A percentile compares a stretch with the other conserved stretches of the same genome.
phyloP scores from a whole-genome alignment of 2,797 vertebrate genomes.

The Melanotaenia nigrans region DNA sequence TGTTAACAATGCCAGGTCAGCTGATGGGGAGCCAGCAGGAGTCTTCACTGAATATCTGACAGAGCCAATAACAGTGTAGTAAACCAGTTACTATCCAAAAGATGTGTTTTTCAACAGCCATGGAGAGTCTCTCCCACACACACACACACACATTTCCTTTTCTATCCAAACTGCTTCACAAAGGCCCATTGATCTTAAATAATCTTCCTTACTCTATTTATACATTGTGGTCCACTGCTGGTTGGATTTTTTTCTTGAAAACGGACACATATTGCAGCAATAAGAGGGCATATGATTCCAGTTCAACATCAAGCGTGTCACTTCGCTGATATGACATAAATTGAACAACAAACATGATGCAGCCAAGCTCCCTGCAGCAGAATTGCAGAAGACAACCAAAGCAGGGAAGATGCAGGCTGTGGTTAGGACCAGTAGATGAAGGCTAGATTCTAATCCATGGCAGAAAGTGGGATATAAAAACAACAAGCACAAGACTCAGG shows the following conservation, averaged over 20 bases:
- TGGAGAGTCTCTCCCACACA: background rate
- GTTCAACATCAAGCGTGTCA: constrained; percentile 58
- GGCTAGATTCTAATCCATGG: constrained; percentile 5
- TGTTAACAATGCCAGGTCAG: constrained; percentile 33
- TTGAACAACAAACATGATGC: constrained; percentile 52
- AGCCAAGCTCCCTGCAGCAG: constrained; percentile 23
- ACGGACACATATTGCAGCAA: constrained; percentile 53
- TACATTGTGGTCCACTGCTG: constrained; percentile 10
- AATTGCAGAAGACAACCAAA: constrained; percentile 5
- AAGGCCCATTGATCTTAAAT: constrained; percentile 27
- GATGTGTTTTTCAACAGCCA: constrained; percentile 39
- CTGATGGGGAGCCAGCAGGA: constrained; percentile 36
- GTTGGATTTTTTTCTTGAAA: constrained; percentile 37
- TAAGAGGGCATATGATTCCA: constrained; percentile 59
- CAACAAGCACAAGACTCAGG: constrained; percentile 6
- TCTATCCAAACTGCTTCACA: constrained; percentile 12
- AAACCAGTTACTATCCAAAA: constrained; percentile 44
- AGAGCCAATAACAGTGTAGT: constrained; percentile 46
- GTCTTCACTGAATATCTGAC: constrained; percentile 41
- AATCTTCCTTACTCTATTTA: constrained; percentile 19
- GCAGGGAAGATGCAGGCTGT: background rate
- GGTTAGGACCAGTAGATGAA: background rate
- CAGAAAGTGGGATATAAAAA: background rate
- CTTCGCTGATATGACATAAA: constrained; percentile 35
- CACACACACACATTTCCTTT: background rate